These are phyloP conservation scores for Antennarius maculatus DNA, from an alignment of 2,797 vertebrate species.

Conservation along the genomic window DNA sequence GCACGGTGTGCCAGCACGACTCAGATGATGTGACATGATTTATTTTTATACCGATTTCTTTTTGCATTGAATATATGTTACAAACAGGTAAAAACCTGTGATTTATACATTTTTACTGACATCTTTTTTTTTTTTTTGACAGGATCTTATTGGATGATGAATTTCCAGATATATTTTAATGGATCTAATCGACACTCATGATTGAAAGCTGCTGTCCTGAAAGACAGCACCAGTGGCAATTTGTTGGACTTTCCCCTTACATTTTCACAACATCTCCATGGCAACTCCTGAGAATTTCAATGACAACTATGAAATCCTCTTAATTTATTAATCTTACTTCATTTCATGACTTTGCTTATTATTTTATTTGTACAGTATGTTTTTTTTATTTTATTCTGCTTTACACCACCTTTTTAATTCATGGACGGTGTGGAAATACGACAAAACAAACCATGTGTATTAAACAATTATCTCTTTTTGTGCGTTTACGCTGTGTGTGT, in stretches of 20 bases:
- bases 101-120: neutral
- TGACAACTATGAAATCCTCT: conserved; percentile 24
- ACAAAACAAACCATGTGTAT: conserved; percentile 26
- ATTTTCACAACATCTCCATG: conserved; percentile 2
- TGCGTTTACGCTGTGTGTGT: neutral
- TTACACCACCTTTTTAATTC: conserved; percentile 33
- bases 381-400: conserved; percentile 28
- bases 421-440: conserved; percentile 32
- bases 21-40: conserved; percentile 76
- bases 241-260: conserved; percentile 21
- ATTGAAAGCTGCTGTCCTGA: conserved; percentile 14
- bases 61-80: neutral
- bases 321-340: conserved; percentile 65
- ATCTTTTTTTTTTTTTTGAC: conserved; percentile 15
- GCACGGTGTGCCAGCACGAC: conserved; percentile 66
- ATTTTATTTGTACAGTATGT: conserved; percentile 55
- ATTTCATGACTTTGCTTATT: conserved; percentile 15
- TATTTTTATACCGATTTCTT: neutral
- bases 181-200: neutral
- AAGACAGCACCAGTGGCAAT: conserved; percentile 11
- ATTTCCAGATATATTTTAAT: neutral
- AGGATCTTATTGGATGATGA: conserved; percentile 79
- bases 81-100: neutral
- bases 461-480: conserved; percentile 6
- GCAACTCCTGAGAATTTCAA: conserved; percentile 4